Conservation (phyloP, 2,888 invertebrate species). For the Heliconius ismenius region DNA sequence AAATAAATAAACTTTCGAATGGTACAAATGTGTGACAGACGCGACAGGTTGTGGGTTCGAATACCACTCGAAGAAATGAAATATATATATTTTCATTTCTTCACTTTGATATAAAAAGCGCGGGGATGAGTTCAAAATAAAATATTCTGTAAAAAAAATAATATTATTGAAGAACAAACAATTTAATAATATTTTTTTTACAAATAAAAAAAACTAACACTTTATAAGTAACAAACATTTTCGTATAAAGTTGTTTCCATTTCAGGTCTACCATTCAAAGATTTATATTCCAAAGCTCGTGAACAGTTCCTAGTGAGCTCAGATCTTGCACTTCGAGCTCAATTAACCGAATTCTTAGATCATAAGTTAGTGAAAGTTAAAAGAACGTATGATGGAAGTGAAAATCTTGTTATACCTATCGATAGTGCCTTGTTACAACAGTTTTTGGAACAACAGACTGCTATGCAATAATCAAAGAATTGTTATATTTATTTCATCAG, state of each 20-base stretch:
- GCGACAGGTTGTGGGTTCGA: too few relatives aligned
- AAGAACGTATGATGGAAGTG: conserved; percentile 90
- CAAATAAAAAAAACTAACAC: too few relatives aligned
- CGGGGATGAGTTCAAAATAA: not conserved
- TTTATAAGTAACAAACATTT: not conserved
- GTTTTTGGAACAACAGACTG: conserved; percentile 85
- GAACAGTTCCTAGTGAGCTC: conserved; percentile 96
- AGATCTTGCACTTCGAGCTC: conserved; percentile 93
- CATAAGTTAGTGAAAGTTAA: conserved; percentile 94
- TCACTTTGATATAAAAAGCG: too few relatives aligned
- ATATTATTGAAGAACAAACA: not conserved
- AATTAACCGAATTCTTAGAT: conserved; percentile 96
- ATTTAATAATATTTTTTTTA: too few relatives aligned
- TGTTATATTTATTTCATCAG: not conserved
- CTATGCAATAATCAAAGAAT: conserved; percentile 12
- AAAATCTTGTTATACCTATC: conserved; percentile 90
- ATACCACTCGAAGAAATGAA: too few relatives aligned
- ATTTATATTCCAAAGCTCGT: conserved; percentile 91
- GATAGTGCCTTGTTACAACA: conserved; percentile 87
- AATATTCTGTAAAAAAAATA: not conserved
- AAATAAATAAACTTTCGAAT: too few relatives aligned
- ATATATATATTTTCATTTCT: too few relatives aligned
- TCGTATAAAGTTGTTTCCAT: not conserved
- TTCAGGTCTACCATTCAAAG: conserved; percentile 92
- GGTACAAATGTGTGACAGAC: too few relatives aligned